A percentile compares a stretch with the other conserved stretches of the same genome.
Evolutionary conservation across 2,113 vertebrate genomes (phyloP).

Genomic region (Mesembrinibis cayennensis): DNA sequence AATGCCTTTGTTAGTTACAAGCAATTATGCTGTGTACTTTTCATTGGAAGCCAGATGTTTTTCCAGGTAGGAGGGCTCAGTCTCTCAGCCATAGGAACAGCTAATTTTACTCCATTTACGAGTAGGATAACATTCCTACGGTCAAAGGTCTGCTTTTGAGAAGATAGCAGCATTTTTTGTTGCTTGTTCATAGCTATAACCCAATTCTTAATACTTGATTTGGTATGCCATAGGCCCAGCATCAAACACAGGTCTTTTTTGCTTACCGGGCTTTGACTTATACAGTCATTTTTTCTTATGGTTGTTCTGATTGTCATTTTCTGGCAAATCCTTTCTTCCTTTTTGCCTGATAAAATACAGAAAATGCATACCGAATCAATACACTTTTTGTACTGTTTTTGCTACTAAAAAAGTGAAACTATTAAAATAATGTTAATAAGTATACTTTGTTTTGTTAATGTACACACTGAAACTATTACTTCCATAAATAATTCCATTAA

Average conservation of each 20-base stretch:
- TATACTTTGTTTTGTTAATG: neutral
- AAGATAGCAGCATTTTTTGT: neutral
- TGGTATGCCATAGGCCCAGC: neutral
- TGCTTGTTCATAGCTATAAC: neutral
- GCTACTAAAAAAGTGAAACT: neutral
- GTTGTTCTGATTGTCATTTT: slow-evolving; percentile 92
- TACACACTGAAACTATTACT: neutral
- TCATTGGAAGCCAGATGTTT: neutral
- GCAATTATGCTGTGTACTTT: neutral
- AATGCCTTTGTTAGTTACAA: neutral
- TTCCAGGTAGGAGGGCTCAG: neutral
- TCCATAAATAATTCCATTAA: neutral
- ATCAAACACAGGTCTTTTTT: neutral
- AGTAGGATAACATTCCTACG: neutral
- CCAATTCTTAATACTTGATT: neutral
- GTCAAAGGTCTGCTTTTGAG: neutral
- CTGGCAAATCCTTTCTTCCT: slow-evolving; percentile 93
- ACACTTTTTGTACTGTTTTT: neutral
- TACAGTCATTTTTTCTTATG: slow-evolving; percentile 92
- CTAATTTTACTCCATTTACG: neutral
- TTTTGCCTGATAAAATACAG: slow-evolving; percentile 86
- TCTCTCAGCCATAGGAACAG: neutral
- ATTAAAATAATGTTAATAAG: neutral
- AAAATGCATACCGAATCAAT: slow-evolving; percentile 18
- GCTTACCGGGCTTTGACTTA: slow-evolving; percentile 92